Evolutionary conservation across 2,888 invertebrate genomes (phyloP).

Genomic region (Synanthedon tipuliformis): DNA sequence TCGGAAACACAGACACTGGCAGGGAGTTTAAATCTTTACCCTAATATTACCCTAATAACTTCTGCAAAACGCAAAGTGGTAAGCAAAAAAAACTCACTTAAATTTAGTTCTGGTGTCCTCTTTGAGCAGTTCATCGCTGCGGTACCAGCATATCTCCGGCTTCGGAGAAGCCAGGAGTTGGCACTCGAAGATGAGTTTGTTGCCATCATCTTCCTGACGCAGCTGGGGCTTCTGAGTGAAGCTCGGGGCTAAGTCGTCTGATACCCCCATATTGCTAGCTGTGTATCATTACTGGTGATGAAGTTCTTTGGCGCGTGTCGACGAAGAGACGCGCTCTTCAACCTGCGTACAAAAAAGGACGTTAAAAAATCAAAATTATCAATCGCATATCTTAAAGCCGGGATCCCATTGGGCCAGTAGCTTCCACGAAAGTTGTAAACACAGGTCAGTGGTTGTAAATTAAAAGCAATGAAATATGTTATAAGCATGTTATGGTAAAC

Average conservation of each 20-base stretch:
- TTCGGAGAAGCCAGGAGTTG: constrained; percentile 88
- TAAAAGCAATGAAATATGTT: no score
- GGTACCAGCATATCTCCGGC: constrained; percentile 92
- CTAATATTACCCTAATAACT: no score
- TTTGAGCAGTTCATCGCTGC: constrained; percentile 85
- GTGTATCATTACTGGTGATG: constrained; percentile 51
- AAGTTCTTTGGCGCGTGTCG: constrained; percentile 13
- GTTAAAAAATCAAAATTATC: background rate
- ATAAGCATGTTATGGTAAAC: no score
- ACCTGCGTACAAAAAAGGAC: constrained; percentile 18
- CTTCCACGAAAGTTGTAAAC: no score
- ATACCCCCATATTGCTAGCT: constrained; percentile 79
- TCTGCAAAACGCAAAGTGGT: no score
- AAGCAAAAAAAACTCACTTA: constrained; percentile 52
- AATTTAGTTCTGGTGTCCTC: constrained; percentile 89
- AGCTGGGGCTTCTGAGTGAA: constrained; percentile 98
- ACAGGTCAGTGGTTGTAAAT: no score
- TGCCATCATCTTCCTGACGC: constrained; percentile 95
- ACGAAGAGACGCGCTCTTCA: constrained; percentile 19
- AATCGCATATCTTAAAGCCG: no score
- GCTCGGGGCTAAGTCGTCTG: constrained; percentile 97
- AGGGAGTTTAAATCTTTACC: no score
- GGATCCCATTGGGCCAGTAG: no score
- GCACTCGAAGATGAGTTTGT: constrained; percentile 94
- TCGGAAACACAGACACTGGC: no score